Evolutionary conservation across 2,797 vertebrate genomes (phyloP).

Genomic region (Gila robusta): DNA sequence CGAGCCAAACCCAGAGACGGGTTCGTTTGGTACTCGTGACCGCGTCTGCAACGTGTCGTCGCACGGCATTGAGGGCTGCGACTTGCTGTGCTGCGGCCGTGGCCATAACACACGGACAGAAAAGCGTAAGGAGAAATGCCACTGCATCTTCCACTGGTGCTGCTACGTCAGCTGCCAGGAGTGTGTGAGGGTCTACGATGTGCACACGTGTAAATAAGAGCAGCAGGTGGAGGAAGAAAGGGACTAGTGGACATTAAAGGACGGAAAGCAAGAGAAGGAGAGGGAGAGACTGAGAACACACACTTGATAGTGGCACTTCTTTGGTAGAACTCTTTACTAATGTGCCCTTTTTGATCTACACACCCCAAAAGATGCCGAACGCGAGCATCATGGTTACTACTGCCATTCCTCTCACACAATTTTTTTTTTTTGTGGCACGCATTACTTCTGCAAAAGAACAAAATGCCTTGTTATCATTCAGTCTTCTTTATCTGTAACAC

Average conservation of each 20-base stretch:
- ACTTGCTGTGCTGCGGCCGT: slow-evolving; percentile 95
- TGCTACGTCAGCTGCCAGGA: slow-evolving; percentile 98
- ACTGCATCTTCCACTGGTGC: slow-evolving; percentile 99
- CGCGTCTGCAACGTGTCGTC: slow-evolving; percentile 96
- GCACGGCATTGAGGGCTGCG: slow-evolving; percentile 96
- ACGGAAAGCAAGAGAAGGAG: slow-evolving; percentile 35
- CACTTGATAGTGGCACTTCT: slow-evolving; percentile 67
- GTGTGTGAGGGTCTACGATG: slow-evolving; percentile 92
- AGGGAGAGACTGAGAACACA: slow-evolving; percentile 46
- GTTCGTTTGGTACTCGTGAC: slow-evolving; percentile 95
- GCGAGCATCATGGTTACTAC: slow-evolving; percentile 46
- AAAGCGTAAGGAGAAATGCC: slow-evolving; percentile 96
- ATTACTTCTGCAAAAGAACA: slow-evolving; percentile 33
- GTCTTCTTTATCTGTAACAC: slow-evolving; percentile 56
- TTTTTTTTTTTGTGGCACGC: slow-evolving; percentile 17
- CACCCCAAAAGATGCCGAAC: slow-evolving; percentile 43
- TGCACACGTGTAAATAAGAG: slow-evolving; percentile 95
- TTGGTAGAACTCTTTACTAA: slow-evolving; percentile 59
- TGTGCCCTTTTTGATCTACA: slow-evolving; percentile 50
- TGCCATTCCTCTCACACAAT: slow-evolving; percentile 27
- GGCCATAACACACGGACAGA: slow-evolving; percentile 98
- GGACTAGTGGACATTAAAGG: slow-evolving; percentile 42
- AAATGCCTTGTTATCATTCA: slow-evolving; percentile 52
- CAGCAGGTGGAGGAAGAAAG: neutral
- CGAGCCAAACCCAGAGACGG: slow-evolving; percentile 93